Evolutionary conservation across 2,888 invertebrate genomes (phyloP), one percentile per base, ranked within the genome.

Genomic region (Chloromyia formosa): DNA sequence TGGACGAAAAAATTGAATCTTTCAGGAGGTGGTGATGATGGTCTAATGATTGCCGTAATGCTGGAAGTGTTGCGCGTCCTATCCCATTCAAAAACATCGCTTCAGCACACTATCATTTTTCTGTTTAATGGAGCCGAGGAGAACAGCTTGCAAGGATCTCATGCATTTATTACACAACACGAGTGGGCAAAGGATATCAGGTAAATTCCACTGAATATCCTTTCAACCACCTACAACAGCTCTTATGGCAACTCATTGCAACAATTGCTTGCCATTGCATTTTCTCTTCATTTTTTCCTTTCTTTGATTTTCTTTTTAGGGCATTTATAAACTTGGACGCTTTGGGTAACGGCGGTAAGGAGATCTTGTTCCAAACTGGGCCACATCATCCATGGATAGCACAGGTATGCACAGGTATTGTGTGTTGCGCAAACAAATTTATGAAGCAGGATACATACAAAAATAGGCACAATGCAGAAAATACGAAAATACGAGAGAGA

Each of bases 281-380:
- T 16, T 60, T 62, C 54, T 27, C 16, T 10, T 12, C 2, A 49
- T 9, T 89, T 88, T 56, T 72, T 45, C 58, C 7, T 7, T 7
- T 35, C 27, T 35, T 35, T 35, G 2, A 2, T 35, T 35, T 35
- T 35, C 27, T 7, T 4, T 23, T 1, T 23, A 89, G 90, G 64
- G 91, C 93, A 0, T 92, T 98, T 76, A 89, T 98, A 73, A 98
- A 98, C 85, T 84, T 98, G 79, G 98, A 98, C 84, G 93, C 96
- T 0, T 94, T 94, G 71, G 98, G 98, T 0, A 93, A 93, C 81
- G 97, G 97, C 42, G 97, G 97, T 1, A 91, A 94, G 75, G 95
- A 97, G 80, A 89, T 93, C 74, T 87, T 98, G 7, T 98, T 98
- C 82, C 98, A 98, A 87, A 90, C 92, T 53, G 93, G 93, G 0